Evolutionary conservation across 30 jellyfish, hydroid and myxozoan species (phyloP), one percentile per base, ranked within the genome.

Genomic region (Pelagia noctiluca): DNA sequence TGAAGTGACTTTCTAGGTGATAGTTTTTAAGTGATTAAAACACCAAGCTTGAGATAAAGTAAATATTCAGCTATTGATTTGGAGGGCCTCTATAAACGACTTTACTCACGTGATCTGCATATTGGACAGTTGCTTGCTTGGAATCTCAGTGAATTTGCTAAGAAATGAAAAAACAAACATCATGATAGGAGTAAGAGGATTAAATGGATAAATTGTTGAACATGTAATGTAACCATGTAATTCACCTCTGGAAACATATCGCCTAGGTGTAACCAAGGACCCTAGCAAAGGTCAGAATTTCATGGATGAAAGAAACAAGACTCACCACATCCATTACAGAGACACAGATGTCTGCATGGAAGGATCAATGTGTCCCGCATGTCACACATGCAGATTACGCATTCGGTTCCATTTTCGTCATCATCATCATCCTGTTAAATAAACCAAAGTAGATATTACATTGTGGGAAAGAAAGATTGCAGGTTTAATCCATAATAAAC

Each of bases 311-410:
- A 28, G 30, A 63, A 60, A 12, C n/a, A 35, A 42, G 4, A 37
- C 97, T 35, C 75, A 88, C 99, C 99, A 89, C 99, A 95, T 13
- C 88, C 80, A 78, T 84, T 89, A 64, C 99, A 95, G 54, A 95
- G 92, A 78, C 99, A 95, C 26, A 95, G 90, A 65, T 95, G 99
- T 35, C 99, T 88, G 87, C 99, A 95, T 8, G 99, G 99, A 22
- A 95, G 89, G 70, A 95, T 95, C 23, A 95, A 63, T 30, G 99
- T 95, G 69, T 95, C 97, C 19, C 99, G 63, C 65, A 87, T 54
- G 42, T 89, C 95, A 53, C 97, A 80, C 99, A 95, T 95, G 47
- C 99, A 95, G 23, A 95, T 89, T n/a, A 95, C 99, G 63, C 99
- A 95, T 53, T 95, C 99, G 18, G 92, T 71, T 10, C 91, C 95